phyloP scores from a whole-genome alignment of 1,140 invertebrate species.

The Piezodorus guildinii region DNA sequence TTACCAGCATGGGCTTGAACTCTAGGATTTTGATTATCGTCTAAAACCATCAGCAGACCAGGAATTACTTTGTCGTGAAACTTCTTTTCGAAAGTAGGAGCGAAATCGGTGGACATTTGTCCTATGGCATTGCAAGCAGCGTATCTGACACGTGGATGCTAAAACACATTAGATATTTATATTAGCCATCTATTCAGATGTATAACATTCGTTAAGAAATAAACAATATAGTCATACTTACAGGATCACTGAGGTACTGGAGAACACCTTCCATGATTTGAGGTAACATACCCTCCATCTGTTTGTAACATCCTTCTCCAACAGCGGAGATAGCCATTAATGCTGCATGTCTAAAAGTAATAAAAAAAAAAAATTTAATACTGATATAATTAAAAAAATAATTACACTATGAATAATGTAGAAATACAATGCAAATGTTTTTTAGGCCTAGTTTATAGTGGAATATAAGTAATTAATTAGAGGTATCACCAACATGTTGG shows the following conservation, averaged over 20 bases:
- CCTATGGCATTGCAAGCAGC: constrained; percentile 98
- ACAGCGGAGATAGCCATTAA: constrained; percentile 97
- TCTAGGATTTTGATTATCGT: constrained; percentile 81
- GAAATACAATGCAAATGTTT: too few species aligned
- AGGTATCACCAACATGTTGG: too few species aligned
- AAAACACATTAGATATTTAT: constrained; percentile 28
- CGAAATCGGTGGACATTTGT: constrained; percentile 98
- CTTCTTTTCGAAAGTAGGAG: constrained; percentile 92
- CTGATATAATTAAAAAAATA: too few species aligned
- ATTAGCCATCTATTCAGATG: too few species aligned
- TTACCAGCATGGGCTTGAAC: constrained; percentile 74
- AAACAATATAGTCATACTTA: constrained; percentile 35
- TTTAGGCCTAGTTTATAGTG: too few species aligned
- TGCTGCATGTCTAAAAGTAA: constrained; percentile 66
- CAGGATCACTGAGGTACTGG: constrained; percentile 76
- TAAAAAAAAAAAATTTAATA: too few species aligned
- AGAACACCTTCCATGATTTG: constrained; percentile 85
- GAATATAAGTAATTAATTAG: too few species aligned
- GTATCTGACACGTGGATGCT: constrained; percentile 87
- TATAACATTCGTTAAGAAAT: too few species aligned
- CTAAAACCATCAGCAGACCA: constrained; percentile 74
- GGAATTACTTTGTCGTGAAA: constrained; percentile 92
- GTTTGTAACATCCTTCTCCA: constrained; percentile 95
- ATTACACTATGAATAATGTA: too few species aligned
- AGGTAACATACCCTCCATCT: constrained; percentile 88